A percentile compares a stretch with the other conserved stretches of the same genome.
These are phyloP conservation scores for Camponotus vicinus DNA, from an alignment of 1,140 invertebrate genomes.

Conservation along the genomic window DNA sequence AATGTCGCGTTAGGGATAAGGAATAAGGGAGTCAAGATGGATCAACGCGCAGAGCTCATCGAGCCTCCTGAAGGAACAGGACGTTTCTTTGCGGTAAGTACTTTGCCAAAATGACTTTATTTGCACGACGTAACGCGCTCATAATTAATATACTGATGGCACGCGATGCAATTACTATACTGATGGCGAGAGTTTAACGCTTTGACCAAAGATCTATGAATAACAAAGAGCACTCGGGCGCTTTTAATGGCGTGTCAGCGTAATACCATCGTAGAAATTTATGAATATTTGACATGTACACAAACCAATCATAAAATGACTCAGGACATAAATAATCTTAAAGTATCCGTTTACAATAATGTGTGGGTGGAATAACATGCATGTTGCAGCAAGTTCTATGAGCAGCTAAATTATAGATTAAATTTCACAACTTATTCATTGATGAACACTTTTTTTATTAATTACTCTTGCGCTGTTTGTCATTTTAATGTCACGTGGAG, in stretches of 20 bases:
- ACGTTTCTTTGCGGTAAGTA: slow-evolving; percentile 27
- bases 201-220: slow-evolving; percentile 53
- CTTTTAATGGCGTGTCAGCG: slow-evolving; percentile 40
- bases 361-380: background rate
- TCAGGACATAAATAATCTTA: slow-evolving; percentile 25
- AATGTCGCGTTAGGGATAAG: slow-evolving; percentile 69
- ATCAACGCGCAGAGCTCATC: slow-evolving; percentile 40
- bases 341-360: slow-evolving; percentile 1
- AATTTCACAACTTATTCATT: background rate
- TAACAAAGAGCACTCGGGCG: background rate
- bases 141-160: slow-evolving; percentile 53
- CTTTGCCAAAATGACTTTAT: slow-evolving; percentile 54
- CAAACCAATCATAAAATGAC: background rate
- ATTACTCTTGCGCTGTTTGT: background rate
- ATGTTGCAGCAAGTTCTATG: background rate
- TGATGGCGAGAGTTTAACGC: slow-evolving; percentile 20
- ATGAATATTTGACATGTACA: slow-evolving; percentile 39
- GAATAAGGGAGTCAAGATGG: slow-evolving; percentile 50
- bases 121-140: slow-evolving; percentile 1
- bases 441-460: background rate
- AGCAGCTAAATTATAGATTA: no score
- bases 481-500: background rate
- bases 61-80: slow-evolving; percentile 2
- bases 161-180: slow-evolving; percentile 35
- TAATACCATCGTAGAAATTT: slow-evolving; percentile 12